Evolutionary conservation across 2,113 vertebrate species (phyloP).

Genomic region (Cettia cetti): DNA sequence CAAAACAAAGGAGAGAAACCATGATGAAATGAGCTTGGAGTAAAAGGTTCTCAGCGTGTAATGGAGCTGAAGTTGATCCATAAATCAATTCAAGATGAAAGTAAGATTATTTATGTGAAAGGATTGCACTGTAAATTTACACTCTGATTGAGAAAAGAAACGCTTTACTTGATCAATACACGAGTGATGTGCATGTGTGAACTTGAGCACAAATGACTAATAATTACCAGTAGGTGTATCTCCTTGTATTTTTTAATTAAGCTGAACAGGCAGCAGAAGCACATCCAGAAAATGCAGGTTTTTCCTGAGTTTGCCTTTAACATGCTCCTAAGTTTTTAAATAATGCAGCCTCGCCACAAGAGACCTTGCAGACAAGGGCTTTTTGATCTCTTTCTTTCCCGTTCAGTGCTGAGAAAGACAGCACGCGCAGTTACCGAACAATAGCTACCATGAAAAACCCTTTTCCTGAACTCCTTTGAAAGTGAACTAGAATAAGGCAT

Average conservation of each 20-base stretch:
- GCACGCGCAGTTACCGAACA: not conserved
- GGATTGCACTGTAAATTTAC: slow-evolving; percentile 59
- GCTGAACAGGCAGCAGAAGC: not conserved
- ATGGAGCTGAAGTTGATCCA: slow-evolving; percentile 58
- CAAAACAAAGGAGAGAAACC: slow-evolving; percentile 45
- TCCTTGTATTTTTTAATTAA: not conserved
- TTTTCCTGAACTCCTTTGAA: not conserved
- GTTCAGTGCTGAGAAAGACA: not conserved
- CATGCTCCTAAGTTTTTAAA: slow-evolving; percentile 25
- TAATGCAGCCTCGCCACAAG: slow-evolving; percentile 42
- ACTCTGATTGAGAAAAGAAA: slow-evolving; percentile 53
- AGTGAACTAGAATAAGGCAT: not conserved
- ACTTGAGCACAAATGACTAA: not conserved
- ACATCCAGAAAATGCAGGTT: not conserved
- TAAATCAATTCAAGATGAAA: slow-evolving; percentile 76
- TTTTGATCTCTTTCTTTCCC: slow-evolving; percentile 52
- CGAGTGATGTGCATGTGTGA: not conserved
- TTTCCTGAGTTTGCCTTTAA: slow-evolving; percentile 34
- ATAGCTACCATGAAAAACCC: not conserved
- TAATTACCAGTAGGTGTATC: not conserved
- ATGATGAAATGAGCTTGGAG: slow-evolving; percentile 47
- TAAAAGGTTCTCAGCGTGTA: slow-evolving; percentile 50
- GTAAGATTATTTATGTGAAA: slow-evolving; percentile 64
- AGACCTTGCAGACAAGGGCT: slow-evolving; percentile 36
- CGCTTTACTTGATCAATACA: not conserved